These are phyloP conservation scores for Mylabris phalerata DNA, from an alignment of 1,140 invertebrate genomes.

Conservation along the genomic window DNA sequence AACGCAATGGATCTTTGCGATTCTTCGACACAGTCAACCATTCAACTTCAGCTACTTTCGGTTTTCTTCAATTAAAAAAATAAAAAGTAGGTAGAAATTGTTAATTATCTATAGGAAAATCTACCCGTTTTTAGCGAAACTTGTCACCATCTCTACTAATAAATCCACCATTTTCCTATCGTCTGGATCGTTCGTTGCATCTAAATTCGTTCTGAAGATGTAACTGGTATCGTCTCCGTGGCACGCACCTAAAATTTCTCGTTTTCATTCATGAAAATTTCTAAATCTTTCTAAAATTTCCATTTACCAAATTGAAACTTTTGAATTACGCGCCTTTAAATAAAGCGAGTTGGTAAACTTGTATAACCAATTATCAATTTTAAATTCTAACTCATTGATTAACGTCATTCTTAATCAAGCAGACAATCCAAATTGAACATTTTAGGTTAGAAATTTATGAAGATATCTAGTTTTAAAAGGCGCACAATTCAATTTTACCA, in stretches of 20 bases:
- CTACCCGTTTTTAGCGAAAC: conserved; percentile 2
- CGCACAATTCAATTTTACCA: too few relatives aligned
- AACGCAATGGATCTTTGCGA: not conserved
- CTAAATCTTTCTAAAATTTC: too few relatives aligned
- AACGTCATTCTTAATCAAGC: too few relatives aligned
- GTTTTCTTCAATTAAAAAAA: not conserved
- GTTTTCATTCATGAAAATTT: too few relatives aligned
- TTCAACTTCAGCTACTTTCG: not conserved
- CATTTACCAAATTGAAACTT: not conserved
- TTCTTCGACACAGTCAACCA: not conserved
- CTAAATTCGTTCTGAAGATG: conserved; percentile 6
- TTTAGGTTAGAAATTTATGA: too few relatives aligned
- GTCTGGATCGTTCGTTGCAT: not conserved
- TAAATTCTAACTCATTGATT: too few relatives aligned
- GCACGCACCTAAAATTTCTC: conserved; percentile 9
- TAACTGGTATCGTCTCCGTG: conserved; percentile 35
- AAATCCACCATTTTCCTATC: conserved; percentile 9
- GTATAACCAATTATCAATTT: too few relatives aligned
- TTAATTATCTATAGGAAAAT: too few relatives aligned
- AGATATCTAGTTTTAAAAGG: too few relatives aligned
- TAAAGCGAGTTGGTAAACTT: too few relatives aligned
- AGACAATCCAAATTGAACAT: too few relatives aligned
- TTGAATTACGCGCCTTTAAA: not conserved
- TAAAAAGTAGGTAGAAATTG: too few relatives aligned
- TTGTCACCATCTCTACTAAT: conserved; percentile 5